Evolutionary conservation across 1,140 invertebrate species (phyloP).

Genomic region (Bacillus rossius): DNA sequence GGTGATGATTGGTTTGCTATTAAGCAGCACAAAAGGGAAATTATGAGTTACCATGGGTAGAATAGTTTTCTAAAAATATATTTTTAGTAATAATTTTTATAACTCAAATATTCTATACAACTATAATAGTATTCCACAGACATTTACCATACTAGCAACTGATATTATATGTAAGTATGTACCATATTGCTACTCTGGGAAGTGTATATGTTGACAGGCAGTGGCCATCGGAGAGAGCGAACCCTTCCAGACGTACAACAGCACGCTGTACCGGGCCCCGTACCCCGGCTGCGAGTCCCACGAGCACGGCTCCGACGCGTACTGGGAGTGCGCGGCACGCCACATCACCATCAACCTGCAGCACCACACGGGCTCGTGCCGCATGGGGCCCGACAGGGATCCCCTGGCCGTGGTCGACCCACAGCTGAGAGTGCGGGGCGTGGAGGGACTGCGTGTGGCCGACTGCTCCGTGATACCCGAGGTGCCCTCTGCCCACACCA

Average conservation of each 20-base stretch:
- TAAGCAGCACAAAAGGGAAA: no score
- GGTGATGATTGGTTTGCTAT: no score
- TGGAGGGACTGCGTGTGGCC: constrained; percentile 36
- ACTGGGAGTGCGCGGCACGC: constrained; percentile 33
- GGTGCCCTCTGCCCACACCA: constrained; percentile 55
- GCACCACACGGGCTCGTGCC: constrained; percentile 41
- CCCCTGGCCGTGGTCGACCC: constrained; percentile 39
- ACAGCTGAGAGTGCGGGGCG: constrained; percentile 36
- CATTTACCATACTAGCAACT: no score
- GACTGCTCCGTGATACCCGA: constrained; percentile 48
- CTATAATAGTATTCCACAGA: no score
- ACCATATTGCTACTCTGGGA: no score
- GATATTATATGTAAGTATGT: no score
- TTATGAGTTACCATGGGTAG: no score
- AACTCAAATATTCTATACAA: no score
- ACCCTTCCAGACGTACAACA: constrained; percentile 29
- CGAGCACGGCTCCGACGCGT: constrained; percentile 23
- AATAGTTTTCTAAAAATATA: no score
- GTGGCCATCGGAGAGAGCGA: constrained; percentile 26
- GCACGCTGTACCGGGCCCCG: constrained; percentile 19
- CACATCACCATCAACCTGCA: constrained; percentile 30
- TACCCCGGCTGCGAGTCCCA: constrained; percentile 26
- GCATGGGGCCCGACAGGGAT: constrained; percentile 37
- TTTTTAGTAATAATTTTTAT: no score
- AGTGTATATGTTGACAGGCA: constrained; percentile 11